Evolutionary conservation across 2,888 invertebrate species (phyloP).

Genomic region (Therioaphis trifolii): DNA sequence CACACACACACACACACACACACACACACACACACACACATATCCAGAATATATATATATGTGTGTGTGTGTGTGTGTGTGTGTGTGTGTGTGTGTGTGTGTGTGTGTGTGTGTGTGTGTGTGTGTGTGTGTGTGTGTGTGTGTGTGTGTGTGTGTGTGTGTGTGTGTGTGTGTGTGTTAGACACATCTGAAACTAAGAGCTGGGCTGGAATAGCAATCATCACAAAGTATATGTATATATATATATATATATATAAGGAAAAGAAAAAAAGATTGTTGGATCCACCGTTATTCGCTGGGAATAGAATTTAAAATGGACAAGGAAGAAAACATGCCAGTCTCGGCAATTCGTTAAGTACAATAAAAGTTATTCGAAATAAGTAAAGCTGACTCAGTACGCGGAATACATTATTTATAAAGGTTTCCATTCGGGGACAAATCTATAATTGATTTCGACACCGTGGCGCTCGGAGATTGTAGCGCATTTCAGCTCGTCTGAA

Average conservation of each 20-base stretch:
- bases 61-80: too few species aligned
- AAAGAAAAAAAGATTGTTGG: neutral
- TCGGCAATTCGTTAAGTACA: conserved; percentile 27
- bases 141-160: too few species aligned
- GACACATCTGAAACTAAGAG: conserved; percentile 26
- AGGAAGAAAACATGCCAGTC: conserved; percentile 5
- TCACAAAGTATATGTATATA: conserved; percentile 23
- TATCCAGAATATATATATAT: too few species aligned
- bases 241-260: too few species aligned
- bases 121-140: too few species aligned
- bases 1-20: too few species aligned
- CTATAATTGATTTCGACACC: conserved; percentile 27
- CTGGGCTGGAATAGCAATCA: conserved; percentile 23
- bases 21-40: too few species aligned
- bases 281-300: neutral
- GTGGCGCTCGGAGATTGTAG: neutral
- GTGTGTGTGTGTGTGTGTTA: neutral
- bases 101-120: too few species aligned
- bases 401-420: conserved; percentile 35
- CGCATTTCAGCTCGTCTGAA: neutral
- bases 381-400: neutral
- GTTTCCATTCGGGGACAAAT: conserved; percentile 6
- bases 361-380: conserved; percentile 16
- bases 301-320: conserved; percentile 36
- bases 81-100: too few species aligned